phyloP scores from a whole-genome alignment of 2,797 vertebrate genomes.

The Gadopsis marmoratus region DNA sequence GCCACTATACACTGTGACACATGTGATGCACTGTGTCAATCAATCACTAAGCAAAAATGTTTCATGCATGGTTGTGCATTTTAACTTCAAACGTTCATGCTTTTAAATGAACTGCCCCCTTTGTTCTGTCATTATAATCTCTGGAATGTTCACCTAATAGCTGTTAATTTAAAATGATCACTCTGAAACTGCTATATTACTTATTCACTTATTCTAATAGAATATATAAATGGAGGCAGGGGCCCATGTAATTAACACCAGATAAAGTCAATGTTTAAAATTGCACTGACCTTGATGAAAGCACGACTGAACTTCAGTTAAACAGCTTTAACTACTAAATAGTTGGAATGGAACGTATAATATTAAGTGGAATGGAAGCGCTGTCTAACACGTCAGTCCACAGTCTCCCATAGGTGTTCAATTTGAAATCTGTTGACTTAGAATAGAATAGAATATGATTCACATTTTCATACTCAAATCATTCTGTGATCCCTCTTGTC shows the following conservation, averaged over 20 bases:
- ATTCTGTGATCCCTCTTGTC: too few relatives aligned
- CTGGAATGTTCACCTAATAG: constrained; percentile 5
- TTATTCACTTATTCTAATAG: constrained; percentile 31
- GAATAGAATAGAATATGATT: too few relatives aligned
- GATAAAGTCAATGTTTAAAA: constrained; percentile 9
- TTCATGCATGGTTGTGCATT: background rate
- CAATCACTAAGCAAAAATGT: background rate
- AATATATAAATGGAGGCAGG: constrained; percentile 32
- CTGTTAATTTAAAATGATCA: constrained; percentile 21
- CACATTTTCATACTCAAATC: too few relatives aligned
- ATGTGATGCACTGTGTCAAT: background rate
- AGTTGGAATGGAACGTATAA: too few relatives aligned
- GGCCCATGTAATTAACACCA: constrained; percentile 40
- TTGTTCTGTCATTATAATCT: constrained; percentile 1
- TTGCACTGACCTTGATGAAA: constrained; percentile 37
- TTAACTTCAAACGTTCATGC: background rate
- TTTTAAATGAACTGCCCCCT: background rate
- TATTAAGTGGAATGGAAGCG: background rate
- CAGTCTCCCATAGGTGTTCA: too few relatives aligned
- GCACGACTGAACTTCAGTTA: background rate
- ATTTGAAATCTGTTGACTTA: too few relatives aligned
- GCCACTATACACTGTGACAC: too few relatives aligned
- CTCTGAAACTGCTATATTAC: constrained; percentile 24
- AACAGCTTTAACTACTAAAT: constrained; percentile 10
- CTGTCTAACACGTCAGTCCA: too few relatives aligned